Conservation (phyloP, 1,140 invertebrate species). For the Leptoteleia sp. region DNA sequence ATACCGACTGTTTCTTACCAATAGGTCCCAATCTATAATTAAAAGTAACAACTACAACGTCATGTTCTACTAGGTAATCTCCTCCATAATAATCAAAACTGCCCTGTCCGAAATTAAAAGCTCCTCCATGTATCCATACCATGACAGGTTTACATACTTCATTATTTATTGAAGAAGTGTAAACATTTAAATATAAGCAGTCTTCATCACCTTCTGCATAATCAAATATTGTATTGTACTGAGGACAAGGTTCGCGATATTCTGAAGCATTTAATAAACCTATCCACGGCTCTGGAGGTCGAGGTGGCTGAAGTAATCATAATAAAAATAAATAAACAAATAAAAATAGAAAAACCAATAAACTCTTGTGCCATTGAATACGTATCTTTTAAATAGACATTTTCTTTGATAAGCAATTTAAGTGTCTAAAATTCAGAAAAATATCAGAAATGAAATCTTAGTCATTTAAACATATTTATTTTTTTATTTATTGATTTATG, state of each 20-base stretch:
- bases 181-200: constrained; percentile 87
- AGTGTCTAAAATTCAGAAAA: too few relatives aligned
- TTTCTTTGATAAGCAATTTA: too few relatives aligned
- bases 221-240: constrained; percentile 71
- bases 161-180: constrained; percentile 80
- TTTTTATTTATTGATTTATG: too few relatives aligned
- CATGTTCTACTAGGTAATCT: constrained; percentile 84
- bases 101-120: constrained; percentile 82
- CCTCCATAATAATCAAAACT: constrained; percentile 81
- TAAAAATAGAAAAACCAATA: too few relatives aligned
- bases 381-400: too few relatives aligned
- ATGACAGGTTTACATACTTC: constrained; percentile 82
- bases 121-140: constrained; percentile 85
- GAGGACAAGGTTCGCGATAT: constrained; percentile 80
- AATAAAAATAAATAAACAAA: too few relatives aligned
- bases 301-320: constrained; percentile 79
- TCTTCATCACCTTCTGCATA: constrained; percentile 83
- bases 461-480: too few relatives aligned
- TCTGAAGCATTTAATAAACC: constrained; percentile 84
- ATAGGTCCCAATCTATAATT: constrained; percentile 80
- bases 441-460: too few relatives aligned
- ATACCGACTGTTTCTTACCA: too few relatives aligned
- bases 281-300: constrained; percentile 83
- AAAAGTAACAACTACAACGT: constrained; percentile 86
- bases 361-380: too few relatives aligned